Conservation (phyloP, 2,113 vertebrate genomes). For the Hippoglossus stenolepis region DNA sequence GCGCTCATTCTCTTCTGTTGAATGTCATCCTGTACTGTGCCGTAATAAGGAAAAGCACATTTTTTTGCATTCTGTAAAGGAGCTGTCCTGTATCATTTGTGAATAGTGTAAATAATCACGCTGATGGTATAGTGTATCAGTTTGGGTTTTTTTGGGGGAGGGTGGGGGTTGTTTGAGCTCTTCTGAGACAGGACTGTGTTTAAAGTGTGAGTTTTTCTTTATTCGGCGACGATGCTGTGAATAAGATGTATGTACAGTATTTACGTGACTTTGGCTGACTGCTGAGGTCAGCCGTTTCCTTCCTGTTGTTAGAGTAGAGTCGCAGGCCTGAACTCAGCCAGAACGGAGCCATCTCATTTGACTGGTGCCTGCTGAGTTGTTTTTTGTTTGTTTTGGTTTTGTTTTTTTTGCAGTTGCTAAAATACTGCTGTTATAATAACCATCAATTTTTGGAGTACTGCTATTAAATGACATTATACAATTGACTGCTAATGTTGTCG, state of each 20-base stretch:
- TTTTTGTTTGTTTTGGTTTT: no score
- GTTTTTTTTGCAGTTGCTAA: conserved; percentile 69
- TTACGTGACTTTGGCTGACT: conserved; percentile 70
- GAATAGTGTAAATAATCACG: conserved; percentile 79
- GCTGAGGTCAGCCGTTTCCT: conserved; percentile 67
- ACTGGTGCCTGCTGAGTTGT: conserved; percentile 72
- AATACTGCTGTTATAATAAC: conserved; percentile 76
- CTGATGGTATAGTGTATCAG: conserved; percentile 62
- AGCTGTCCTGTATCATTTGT: conserved; percentile 74
- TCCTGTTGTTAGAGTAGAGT: conserved; percentile 74
- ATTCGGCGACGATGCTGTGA: conserved; percentile 71
- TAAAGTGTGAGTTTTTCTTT: conserved; percentile 42
- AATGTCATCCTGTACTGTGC: conserved; percentile 59
- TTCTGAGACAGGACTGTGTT: conserved; percentile 53
- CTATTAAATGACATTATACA: conserved; percentile 81
- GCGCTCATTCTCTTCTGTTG: conserved; percentile 46
- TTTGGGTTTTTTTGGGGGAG: conserved; percentile 18
- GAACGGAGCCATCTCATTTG: conserved; percentile 73
- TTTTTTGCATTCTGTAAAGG: conserved; percentile 59
- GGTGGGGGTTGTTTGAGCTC: conserved; percentile 20
- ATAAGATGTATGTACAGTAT: conserved; percentile 79
- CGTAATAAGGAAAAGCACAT: conserved; percentile 76
- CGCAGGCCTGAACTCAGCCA: conserved; percentile 66
- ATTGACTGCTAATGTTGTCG: conserved; percentile 68
- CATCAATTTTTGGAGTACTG: conserved; percentile 78